Conservation (phyloP, 1,140 invertebrate genomes). For the Cherax destructor region DNA sequence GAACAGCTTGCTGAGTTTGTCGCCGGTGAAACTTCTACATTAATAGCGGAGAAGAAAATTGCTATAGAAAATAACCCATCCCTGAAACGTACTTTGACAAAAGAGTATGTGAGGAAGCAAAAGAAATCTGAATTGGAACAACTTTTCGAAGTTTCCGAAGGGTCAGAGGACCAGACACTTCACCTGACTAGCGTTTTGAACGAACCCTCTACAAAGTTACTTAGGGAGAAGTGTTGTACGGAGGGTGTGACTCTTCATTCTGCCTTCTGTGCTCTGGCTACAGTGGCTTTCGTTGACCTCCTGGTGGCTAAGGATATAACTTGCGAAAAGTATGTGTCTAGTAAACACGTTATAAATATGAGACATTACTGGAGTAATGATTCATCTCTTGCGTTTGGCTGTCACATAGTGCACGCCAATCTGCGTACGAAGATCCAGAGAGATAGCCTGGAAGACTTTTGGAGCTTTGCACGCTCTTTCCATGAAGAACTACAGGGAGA, state of each 20-base stretch:
- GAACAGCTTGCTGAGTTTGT: not conserved
- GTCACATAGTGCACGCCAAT: constrained; percentile 15
- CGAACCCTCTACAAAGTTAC: not conserved
- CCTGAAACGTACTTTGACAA: not conserved
- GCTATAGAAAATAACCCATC: not conserved
- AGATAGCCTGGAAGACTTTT: not conserved
- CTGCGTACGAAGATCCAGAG: not conserved
- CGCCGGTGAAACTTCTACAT: not conserved
- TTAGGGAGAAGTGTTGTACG: not conserved
- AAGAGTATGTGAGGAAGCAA: not conserved
- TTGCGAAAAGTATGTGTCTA: not conserved
- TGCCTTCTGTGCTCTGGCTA: constrained; percentile 12
- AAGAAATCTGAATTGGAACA: not conserved
- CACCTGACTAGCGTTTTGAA: not conserved
- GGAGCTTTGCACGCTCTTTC: constrained; percentile 16
- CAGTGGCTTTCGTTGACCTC: constrained; percentile 18
- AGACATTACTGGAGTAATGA: constrained; percentile 2
- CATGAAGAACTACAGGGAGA: not conserved
- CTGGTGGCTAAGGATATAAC: not conserved
- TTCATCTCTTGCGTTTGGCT: not conserved
- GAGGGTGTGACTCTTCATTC: constrained; percentile 12
- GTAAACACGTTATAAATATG: constrained; percentile 10
- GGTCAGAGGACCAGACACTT: not conserved
- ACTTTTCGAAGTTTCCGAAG: not conserved
- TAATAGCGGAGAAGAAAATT: not conserved